Percentiles rank a stretch among this genome's conserved stretches.
These are phyloP conservation scores for Falco novaeseelandiae DNA, from an alignment of 2,797 vertebrate genomes.

Conservation along the genomic window DNA sequence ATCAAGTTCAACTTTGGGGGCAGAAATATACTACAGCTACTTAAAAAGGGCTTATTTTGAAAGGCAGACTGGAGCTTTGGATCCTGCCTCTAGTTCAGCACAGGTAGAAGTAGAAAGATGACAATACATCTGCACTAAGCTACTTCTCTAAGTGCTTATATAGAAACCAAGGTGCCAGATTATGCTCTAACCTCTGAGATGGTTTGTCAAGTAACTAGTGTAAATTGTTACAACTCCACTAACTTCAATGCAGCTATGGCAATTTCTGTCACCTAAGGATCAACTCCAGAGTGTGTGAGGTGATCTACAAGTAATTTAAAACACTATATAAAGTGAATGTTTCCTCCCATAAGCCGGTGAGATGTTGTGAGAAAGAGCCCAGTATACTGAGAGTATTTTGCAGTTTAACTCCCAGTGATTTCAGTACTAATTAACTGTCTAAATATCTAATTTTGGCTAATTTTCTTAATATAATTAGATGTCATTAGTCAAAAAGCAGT, in stretches of 20 bases:
- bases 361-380: not conserved
- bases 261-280: not conserved
- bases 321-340: not conserved
- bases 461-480: not conserved
- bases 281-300: not conserved
- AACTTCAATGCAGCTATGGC: not conserved
- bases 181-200: not conserved
- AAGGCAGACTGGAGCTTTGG: not conserved
- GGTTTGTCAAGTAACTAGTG: not conserved
- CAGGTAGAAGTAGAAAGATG: not conserved
- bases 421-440: not conserved
- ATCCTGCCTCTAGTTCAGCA: not conserved
- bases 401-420: not conserved
- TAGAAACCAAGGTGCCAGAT: not conserved
- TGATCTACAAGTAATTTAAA: not conserved
- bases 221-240: not conserved
- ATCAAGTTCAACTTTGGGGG: not conserved
- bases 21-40: not conserved
- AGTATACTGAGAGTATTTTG: not conserved
- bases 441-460: not conserved
- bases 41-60: not conserved
- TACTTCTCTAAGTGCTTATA: not conserved
- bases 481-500: not conserved
- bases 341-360: not conserved
- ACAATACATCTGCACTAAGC: not conserved